A percentile compares a stretch with the other conserved stretches of the same genome.
Evolutionary conservation across 2,797 vertebrate genomes (phyloP).

Genomic region (Tarsius wallacei): DNA sequence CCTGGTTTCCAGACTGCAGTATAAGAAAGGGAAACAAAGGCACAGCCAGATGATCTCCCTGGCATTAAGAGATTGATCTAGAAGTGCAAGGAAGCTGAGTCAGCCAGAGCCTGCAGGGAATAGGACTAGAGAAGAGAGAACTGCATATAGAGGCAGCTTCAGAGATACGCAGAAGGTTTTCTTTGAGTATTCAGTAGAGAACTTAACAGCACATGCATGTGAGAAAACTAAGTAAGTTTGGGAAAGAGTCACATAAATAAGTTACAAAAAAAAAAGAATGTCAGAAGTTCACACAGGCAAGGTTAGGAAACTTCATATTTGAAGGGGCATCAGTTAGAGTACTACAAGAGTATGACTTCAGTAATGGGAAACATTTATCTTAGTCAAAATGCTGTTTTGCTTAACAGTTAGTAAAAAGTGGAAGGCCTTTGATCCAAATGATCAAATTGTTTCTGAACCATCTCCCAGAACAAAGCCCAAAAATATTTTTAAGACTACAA

Average conservation of each 20-base stretch:
- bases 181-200: not conserved
- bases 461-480: not conserved
- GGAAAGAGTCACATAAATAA: not conserved
- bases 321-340: not conserved
- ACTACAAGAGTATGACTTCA: not conserved
- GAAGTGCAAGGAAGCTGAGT: not conserved
- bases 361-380: not conserved
- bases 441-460: not conserved
- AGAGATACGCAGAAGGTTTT: not conserved
- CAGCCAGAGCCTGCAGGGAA: not conserved
- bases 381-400: not conserved
- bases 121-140: not conserved
- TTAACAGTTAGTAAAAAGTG: not conserved
- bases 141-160: not conserved
- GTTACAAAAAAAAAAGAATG: not conserved
- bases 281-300: not conserved
- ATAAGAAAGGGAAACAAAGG: not conserved
- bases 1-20: not conserved
- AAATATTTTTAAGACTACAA: not conserved
- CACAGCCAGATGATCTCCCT: not conserved
- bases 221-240: not conserved
- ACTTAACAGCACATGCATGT: not conserved
- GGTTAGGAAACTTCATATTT: not conserved
- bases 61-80: not conserved
- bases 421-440: not conserved